Evolutionary conservation across 2,113 vertebrate species (phyloP), one percentile per base, ranked within the genome.

Genomic region (Serinus canaria): DNA sequence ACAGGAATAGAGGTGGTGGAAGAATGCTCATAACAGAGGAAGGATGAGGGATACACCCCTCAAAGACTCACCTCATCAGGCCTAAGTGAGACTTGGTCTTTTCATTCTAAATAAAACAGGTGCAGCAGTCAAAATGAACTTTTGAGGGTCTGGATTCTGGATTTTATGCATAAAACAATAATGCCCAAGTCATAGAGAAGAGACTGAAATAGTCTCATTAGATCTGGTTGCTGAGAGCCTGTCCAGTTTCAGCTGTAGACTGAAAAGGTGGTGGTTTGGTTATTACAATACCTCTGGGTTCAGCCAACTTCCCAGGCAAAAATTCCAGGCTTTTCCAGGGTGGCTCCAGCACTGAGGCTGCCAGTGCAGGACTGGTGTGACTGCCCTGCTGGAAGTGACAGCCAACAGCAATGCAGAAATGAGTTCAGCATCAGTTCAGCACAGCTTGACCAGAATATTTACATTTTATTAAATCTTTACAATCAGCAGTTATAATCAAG

Each of bases 391-490:
- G 24, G 46, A 28, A 67, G 22, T 5, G 25, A 31, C 28, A 49
- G 35, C 31, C 17, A 66, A 19, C 7, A 78, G 30, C 49, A 33
- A 6, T 1, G 25, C 22, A 17, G 24, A 30, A 52, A 30, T 9
- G 0, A 33, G 39, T 41, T 41, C 39, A 41, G 35, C 6, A 18
- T 1, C 77, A 12, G 7, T 10, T 52, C 3, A 35, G 50, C 89
- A 85, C 66, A 86, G 79, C 94, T 12, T 91, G 90, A 94, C 90
- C 87, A 96, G 97, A 97, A 97, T 98, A 98, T 98, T 98, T 98
- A 98, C 98, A 98, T 94, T 97, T 98, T 98, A 98, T 98, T 98
- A 98, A 98, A 98, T 98, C 96, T 98, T 98, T 98, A 98, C 98
- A 98, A 98, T 98, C 98, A 96, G 97, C 96, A 97, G 94, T 98